Conservation (phyloP, 2,888 invertebrate species). For the Adela reaumurella region DNA sequence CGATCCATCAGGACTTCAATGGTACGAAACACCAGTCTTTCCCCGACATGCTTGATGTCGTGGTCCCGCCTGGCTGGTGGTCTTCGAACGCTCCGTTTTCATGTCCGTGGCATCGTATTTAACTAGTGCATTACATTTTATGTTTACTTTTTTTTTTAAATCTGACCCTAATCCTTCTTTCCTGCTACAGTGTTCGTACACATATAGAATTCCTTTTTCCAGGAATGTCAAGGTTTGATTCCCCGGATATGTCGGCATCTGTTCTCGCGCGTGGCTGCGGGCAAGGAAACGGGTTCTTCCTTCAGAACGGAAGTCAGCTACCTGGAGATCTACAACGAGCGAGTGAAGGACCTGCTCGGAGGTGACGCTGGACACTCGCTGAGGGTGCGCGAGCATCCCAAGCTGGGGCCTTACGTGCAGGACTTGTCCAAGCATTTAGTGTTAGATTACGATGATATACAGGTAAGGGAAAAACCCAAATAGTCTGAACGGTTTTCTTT, state of each 20-base stretch:
- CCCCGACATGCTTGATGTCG: too few relatives aligned
- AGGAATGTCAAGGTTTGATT: conserved; percentile 79
- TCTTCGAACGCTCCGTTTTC: too few relatives aligned
- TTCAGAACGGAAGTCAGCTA: conserved; percentile 86
- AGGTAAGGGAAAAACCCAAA: conserved; percentile 53
- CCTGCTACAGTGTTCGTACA: too few relatives aligned
- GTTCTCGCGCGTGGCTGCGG: conserved; percentile 77
- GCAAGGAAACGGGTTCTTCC: conserved; percentile 76
- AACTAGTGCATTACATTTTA: too few relatives aligned
- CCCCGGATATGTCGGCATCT: conserved; percentile 82
- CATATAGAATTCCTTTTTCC: conserved; percentile 16
- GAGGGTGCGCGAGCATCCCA: conserved; percentile 76
- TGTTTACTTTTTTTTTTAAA: too few relatives aligned
- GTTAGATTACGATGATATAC: conserved; percentile 81
- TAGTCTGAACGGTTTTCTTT: too few relatives aligned
- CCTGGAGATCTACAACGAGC: conserved; percentile 82
- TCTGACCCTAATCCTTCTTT: too few relatives aligned
- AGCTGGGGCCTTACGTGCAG: conserved; percentile 80
- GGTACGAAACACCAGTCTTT: too few relatives aligned
- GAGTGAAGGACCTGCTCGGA: conserved; percentile 69
- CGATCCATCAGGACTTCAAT: too few relatives aligned
- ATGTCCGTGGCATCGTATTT: too few relatives aligned
- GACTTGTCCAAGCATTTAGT: conserved; percentile 82
- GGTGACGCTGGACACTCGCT: conserved; percentile 64
- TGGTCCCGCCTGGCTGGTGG: too few relatives aligned